phyloP scores from a whole-genome alignment of 2,888 invertebrate genomes.

The Protonemura montana region DNA sequence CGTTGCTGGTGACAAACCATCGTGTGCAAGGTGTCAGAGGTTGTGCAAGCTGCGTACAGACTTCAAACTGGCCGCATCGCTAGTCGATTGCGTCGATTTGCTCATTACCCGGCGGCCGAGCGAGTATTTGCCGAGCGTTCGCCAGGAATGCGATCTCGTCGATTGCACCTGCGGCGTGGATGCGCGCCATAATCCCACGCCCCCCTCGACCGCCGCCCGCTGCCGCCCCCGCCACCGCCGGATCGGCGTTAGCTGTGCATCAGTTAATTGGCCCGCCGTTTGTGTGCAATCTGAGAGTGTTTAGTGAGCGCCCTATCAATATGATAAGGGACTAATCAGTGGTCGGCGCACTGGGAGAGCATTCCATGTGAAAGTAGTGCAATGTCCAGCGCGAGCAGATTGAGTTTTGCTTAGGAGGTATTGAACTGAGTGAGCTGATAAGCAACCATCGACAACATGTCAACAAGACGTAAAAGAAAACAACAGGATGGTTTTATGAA shows the following conservation, averaged over 20 bases:
- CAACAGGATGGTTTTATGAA: slow-evolving; percentile 80
- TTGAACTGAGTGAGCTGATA: slow-evolving; percentile 44
- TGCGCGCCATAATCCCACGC: not conserved
- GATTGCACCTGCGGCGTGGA: not conserved
- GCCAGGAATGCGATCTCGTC: not conserved
- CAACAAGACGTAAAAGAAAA: slow-evolving; percentile 72
- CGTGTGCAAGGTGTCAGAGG: not conserved
- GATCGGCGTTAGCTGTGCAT: not conserved
- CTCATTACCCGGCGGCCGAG: too few relatives aligned
- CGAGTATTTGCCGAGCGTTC: too few relatives aligned
- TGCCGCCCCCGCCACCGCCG: not conserved
- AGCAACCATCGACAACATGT: slow-evolving; percentile 59
- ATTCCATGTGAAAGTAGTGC: slow-evolving; percentile 13
- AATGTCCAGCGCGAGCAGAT: not conserved
- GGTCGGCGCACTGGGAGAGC: not conserved
- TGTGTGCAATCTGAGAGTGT: too few relatives aligned
- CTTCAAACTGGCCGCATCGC: not conserved
- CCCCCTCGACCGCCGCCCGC: not conserved
- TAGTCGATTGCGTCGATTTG: too few relatives aligned
- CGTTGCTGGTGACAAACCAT: not conserved
- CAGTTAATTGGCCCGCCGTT: too few relatives aligned
- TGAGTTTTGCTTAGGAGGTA: not conserved
- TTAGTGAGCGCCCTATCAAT: not conserved
- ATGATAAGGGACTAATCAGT: not conserved
- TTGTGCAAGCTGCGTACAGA: not conserved